Evolutionary conservation across 2,797 vertebrate species (phyloP), one percentile per base, ranked within the genome.

Genomic region (Cirrhinus molitorella): DNA sequence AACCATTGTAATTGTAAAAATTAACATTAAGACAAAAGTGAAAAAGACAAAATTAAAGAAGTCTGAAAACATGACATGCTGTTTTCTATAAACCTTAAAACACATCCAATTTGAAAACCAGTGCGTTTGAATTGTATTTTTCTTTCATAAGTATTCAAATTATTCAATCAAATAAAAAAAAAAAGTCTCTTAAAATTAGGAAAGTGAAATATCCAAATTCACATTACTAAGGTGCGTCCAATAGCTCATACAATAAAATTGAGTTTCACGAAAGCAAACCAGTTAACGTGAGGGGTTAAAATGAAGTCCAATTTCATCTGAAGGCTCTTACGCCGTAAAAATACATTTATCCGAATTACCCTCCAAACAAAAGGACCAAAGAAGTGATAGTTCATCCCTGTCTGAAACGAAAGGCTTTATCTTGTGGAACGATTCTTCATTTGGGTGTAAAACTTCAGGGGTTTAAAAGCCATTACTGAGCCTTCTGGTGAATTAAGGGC

Each of bases 401-500:
- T 65, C 78, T 76, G 74, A 68, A 80, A 74, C 78, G 19, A 73
- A 76, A 71, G 81, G 81, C 81, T 83, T 83, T 83, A 78, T 83
- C 81, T 78, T 59, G 65, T 83, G 82, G 68, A 84, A 63, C 28
- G 43, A 84, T 72, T 84, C 65, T 76, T 81, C 73, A 83, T 73
- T 77, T 80, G 47, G 37, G 78, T 77, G 79, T 80, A 78, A 72
- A 86, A 84, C 85, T 65, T 84, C 81, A 81, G 81, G 79, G 76
- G 72, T 84, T 81, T 84, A 87, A 87, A 84, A 84, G 77, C 82
- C 82, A 86, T 81, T 86, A 86, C 79, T 78, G 73, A 83, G 82
- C 61, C 82, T 81, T 66, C 65, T 87, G 65, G 67, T 84, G 78
- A 81, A 87, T 87, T 87, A 87, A 84, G 79, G 78, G 57, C 47